Conservation (phyloP, 2,113 vertebrate species). For the Scomber japonicus region DNA sequence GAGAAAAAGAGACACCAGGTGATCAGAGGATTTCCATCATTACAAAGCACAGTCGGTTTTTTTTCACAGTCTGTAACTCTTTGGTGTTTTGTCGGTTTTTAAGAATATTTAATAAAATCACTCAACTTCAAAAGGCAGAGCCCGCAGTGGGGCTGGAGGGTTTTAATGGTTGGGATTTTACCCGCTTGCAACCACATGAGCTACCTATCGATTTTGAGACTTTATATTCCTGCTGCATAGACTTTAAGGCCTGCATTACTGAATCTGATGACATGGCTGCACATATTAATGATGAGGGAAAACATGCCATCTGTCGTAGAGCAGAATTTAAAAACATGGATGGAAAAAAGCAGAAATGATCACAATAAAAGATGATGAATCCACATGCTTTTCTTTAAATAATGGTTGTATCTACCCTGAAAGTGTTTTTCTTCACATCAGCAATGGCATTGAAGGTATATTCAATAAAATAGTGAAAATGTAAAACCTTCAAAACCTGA, state of each 20-base stretch:
- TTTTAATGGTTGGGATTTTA: conserved; percentile 8
- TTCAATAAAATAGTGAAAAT: not conserved
- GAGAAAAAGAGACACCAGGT: not conserved
- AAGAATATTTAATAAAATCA: conserved; percentile 11
- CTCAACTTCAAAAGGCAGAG: not conserved
- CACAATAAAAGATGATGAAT: not conserved
- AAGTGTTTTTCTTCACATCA: not conserved
- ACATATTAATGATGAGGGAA: not conserved
- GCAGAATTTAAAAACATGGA: not conserved
- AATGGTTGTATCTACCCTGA: not conserved
- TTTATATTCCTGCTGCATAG: conserved; percentile 35
- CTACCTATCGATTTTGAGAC: conserved; percentile 4
- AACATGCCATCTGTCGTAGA: not conserved
- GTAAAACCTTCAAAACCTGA: not conserved
- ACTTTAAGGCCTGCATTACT: not conserved
- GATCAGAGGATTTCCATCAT: conserved; percentile 2
- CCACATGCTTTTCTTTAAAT: not conserved
- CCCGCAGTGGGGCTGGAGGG: not conserved
- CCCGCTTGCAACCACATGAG: conserved; percentile 1
- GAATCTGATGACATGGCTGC: not conserved
- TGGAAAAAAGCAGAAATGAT: not conserved
- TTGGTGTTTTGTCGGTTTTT: not conserved
- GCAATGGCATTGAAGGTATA: not conserved
- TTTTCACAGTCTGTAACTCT: not conserved
- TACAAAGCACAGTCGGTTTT: not conserved